phyloP scores from a whole-genome alignment of 2,888 invertebrate genomes.

The Pheosia gnoma region DNA sequence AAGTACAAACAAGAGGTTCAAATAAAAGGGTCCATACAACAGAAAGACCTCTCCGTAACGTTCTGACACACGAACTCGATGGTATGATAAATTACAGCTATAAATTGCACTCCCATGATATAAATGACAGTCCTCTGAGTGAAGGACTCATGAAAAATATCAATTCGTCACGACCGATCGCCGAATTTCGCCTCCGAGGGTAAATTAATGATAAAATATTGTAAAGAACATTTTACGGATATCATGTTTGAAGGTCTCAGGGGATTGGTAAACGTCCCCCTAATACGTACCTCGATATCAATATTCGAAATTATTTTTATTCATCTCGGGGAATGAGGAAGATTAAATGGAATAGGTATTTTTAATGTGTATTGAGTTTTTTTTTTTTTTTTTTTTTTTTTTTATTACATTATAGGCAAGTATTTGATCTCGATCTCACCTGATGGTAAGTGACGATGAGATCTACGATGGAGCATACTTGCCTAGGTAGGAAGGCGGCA shows the following conservation, averaged over 20 bases:
- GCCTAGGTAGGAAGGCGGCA: no score
- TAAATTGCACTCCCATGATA: conserved; percentile 72
- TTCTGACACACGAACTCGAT: conserved; percentile 56
- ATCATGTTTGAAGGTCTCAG: conserved; percentile 46
- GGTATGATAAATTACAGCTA: conserved; percentile 72
- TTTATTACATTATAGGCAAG: no score
- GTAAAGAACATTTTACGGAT: conserved; percentile 44
- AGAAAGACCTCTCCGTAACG: conserved; percentile 35
- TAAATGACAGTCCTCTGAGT: conserved; percentile 66
- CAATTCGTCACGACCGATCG: conserved; percentile 67
- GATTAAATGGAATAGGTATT: neutral
- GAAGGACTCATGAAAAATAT: conserved; percentile 73
- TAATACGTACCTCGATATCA: conserved; percentile 32
- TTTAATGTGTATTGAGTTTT: no score
- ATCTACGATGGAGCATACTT: no score
- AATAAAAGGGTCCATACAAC: conserved; percentile 40
- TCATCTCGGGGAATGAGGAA: conserved; percentile 11
- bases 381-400: no score
- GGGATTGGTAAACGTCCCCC: conserved; percentile 35
- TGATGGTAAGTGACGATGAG: no score
- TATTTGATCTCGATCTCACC: no score
- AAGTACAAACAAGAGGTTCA: conserved; percentile 17
- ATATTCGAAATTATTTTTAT: conserved; percentile 36
- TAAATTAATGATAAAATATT: conserved; percentile 59
- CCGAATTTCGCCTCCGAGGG: conserved; percentile 48